Base-by-base conservation (phyloP, 2,797 vertebrate species). In the Clamator glandarius region DNA sequence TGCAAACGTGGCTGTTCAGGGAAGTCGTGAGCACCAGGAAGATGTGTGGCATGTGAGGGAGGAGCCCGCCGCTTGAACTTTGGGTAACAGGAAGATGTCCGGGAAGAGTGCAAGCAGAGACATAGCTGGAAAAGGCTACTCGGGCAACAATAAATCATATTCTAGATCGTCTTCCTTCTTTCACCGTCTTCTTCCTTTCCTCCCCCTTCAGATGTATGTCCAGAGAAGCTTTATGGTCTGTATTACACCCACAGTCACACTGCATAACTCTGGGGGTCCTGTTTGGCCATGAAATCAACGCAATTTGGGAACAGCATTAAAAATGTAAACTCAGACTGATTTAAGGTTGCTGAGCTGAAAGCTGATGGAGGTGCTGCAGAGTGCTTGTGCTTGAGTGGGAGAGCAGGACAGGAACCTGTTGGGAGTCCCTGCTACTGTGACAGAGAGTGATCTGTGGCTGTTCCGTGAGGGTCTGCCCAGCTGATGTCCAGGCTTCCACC, bases 401-500 rank as follows among this genome's bases (percentile, higher is more conserved):
- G 35, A 28, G 51, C 39, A 7, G 51, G 51, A 17, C 2, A 3
- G 50, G n/a, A 55, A 3, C n/a, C 48, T 24, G 35, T 24, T 1
- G 0, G 35, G 66, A 36, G 16, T 8, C 26, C 31, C 35, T 10
- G 54, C 44, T 29, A 2, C 8, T 1, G 0, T 3, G 5, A 11
- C 2, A 0, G 13, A 3, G 44, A 1, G 0, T 29, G 74, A 23
- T 8, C 68, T 42, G 68, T 1, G 8, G 19, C 11, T 11, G 0
- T 15, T 36, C 51, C 33, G 4, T 1, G 2, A 21, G 52, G 41
- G 31, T 15, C 39, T 54, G 63, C 74, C 29, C 52, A 14, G 63
- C 52, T 41, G 52, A 10, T 8, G 26, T 14, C 41, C 33, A 12
- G 61, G 26, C 35, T 5, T 48, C 23, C 48, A n/a, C 5, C 4